Evolutionary conservation across 1,140 invertebrate species (phyloP), one percentile per base, ranked within the genome.

Genomic region (Hycleus cichorii): DNA sequence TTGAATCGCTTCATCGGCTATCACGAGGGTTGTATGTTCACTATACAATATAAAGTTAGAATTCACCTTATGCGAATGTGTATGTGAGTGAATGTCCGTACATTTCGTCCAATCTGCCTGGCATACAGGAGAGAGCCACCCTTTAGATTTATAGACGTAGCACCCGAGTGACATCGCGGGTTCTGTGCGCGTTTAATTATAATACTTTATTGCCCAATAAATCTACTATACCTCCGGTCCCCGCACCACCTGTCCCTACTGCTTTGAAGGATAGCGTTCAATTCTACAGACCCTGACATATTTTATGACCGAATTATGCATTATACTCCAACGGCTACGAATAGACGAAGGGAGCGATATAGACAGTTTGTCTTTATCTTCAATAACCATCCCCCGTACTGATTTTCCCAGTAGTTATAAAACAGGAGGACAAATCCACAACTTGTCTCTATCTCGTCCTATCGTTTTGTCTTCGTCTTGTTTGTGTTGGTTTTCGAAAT

Each of bases 271-370:
- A 75, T 73, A 71, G 71, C 73, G 71, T 70, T 74, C 72, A 74
- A 72, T 74, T 72, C 71, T 68, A 67, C 64, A 67, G 64, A 70
- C 65, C 69, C 71, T 63, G 72, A 73, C 72, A 71, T 75, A 74
- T 72, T 75, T 75, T 75, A 75, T 70, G 74, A 73, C 68, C 72
- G 67, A 74, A 75, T 74, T 75, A 74, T 74, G 72, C 72, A 74
- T 75, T 74, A 72, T 74, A 69, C 64, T 67, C 64, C 57, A 32
- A 32, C 32, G 7, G 32, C 32, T 32, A 32, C 32, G 32, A 32
- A 32, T 32, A 32, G 32, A 32, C 32, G 4, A 7, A 7, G 32
- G 7, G 32, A 32, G 32, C 4, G 32, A 32, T 7, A 32, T 32
- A 5, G 32, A 18, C 18, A 18, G 18, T 18, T 18, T 18, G 18